Conservation (phyloP, 2,797 vertebrate genomes). For the Poecilia picta region DNA sequence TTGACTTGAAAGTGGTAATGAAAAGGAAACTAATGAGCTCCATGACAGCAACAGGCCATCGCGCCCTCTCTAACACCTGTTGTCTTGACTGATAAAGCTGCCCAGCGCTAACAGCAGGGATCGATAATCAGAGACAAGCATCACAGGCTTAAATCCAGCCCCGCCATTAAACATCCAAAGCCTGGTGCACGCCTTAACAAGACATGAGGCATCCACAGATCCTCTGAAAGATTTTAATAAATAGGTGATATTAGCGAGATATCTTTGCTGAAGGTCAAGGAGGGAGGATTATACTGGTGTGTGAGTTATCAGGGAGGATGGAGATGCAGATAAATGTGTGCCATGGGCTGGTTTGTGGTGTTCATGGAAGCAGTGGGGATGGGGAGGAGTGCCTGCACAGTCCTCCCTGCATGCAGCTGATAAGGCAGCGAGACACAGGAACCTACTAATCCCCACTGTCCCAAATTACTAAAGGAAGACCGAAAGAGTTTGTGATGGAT, state of each 20-base stretch:
- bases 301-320: conserved; percentile 20
- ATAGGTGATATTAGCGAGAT: conserved; percentile 15
- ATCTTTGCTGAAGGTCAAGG: conserved; percentile 37
- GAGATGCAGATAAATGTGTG: conserved; percentile 30
- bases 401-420: conserved; percentile 65
- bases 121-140: conserved; percentile 71
- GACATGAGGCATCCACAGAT: conserved; percentile 22
- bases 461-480: conserved; percentile 65
- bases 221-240: conserved; percentile 9
- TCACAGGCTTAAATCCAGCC: conserved; percentile 55
- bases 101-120: conserved; percentile 59
- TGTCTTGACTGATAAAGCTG: conserved; percentile 57
- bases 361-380: conserved; percentile 41
- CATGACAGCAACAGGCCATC: conserved; percentile 42
- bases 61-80: conserved; percentile 55
- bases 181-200: conserved; percentile 24
- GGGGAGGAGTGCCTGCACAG: conserved; percentile 53
- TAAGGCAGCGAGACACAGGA: conserved; percentile 66
- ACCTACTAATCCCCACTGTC: conserved; percentile 65
- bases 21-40: conserved; percentile 50
- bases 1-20: conserved; percentile 14
- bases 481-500: conserved; percentile 58
- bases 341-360: conserved; percentile 17
- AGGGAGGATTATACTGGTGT: conserved; percentile 20
- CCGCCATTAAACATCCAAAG: conserved; percentile 46